phyloP scores from a whole-genome alignment of 2,113 vertebrate species.

The Heliornis fulica region DNA sequence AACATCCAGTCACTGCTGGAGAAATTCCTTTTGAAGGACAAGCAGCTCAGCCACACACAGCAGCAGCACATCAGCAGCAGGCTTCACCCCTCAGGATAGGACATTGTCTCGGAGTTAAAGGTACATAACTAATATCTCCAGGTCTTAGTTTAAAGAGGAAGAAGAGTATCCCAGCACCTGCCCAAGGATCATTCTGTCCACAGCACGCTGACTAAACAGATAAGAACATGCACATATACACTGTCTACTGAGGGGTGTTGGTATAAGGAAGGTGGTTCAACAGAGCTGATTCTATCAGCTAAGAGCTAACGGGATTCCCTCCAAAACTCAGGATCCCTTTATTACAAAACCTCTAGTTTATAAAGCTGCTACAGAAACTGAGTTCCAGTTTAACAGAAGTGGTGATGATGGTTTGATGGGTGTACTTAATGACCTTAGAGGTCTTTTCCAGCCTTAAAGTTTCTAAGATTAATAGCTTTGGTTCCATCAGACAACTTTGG shows the following conservation, averaged over 20 bases:
- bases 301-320: not conserved
- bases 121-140: not conserved
- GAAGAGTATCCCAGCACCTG: not conserved
- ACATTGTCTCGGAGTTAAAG: not conserved
- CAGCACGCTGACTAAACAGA: not conserved
- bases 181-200: not conserved
- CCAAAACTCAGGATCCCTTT: not conserved
- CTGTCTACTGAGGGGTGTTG: not conserved
- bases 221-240: not conserved
- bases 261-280: not conserved
- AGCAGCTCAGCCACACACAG: not conserved
- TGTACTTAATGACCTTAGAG: too few relatives aligned
- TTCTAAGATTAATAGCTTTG: not conserved
- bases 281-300: not conserved
- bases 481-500: not conserved
- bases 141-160: not conserved
- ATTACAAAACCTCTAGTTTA: not conserved
- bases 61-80: not conserved
- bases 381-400: not conserved
- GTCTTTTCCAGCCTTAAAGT: too few relatives aligned
- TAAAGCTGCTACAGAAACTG: not conserved
- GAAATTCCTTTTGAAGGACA: not conserved
- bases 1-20: accelerated
- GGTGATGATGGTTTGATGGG: too few relatives aligned
- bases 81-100: not conserved